Conservation (phyloP, 1,140 invertebrate species). For the Drosophila eugracilis region DNA sequence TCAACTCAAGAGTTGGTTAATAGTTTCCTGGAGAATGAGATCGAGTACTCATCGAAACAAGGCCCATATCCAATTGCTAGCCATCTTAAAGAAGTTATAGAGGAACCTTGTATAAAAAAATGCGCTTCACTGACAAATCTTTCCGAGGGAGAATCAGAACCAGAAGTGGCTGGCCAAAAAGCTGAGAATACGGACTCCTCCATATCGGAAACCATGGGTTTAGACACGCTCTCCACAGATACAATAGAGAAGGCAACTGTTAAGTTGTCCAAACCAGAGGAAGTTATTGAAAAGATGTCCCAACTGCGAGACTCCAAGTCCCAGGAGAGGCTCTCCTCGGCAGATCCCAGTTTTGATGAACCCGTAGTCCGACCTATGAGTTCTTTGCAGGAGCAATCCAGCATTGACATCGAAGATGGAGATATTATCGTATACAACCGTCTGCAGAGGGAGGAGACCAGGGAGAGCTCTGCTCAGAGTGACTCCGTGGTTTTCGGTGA, state of each 20-base stretch:
- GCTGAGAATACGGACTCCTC: slow-evolving; percentile 10
- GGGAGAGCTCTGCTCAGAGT: slow-evolving; percentile 73
- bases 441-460: slow-evolving; percentile 57
- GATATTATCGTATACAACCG: slow-evolving; percentile 63
- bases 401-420: slow-evolving; percentile 60
- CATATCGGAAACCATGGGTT: slow-evolving; percentile 18
- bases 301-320: slow-evolving; percentile 47
- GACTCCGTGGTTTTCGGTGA: slow-evolving; percentile 65
- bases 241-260: slow-evolving; percentile 49
- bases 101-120: slow-evolving; percentile 57
- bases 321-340: slow-evolving; percentile 17
- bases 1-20: slow-evolving; percentile 37
- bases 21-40: slow-evolving; percentile 47
- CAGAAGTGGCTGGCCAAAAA: neutral
- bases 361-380: slow-evolving; percentile 51
- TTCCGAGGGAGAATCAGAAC: slow-evolving; percentile 14
- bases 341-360: slow-evolving; percentile 53
- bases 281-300: slow-evolving; percentile 69
- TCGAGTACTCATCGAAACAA: slow-evolving; percentile 22
- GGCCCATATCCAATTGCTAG: neutral
- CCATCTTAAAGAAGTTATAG: slow-evolving; percentile 22
- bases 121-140: slow-evolving; percentile 26
- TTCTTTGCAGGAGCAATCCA: slow-evolving; percentile 54
- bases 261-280: slow-evolving; percentile 59
- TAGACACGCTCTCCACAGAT: slow-evolving; percentile 41